Conservation (phyloP, 2,113 vertebrate genomes). For the Hiodon alosoides region DNA sequence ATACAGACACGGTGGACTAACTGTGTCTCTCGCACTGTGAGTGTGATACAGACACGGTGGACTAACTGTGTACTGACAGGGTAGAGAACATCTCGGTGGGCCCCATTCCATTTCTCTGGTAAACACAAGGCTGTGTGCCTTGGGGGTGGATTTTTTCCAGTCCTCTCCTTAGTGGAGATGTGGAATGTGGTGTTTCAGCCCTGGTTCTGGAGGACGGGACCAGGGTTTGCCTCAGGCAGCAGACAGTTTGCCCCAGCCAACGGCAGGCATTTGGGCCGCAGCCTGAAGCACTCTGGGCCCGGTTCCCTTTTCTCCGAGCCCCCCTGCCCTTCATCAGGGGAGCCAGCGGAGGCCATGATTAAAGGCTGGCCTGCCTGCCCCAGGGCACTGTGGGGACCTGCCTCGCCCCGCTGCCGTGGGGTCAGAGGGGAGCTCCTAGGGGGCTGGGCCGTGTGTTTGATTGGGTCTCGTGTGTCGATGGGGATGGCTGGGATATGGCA, state of each 20-base stretch:
- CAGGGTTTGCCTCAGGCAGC: background rate
- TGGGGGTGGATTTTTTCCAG: background rate
- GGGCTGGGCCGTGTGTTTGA: conserved; percentile 44
- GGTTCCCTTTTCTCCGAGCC: conserved; percentile 40
- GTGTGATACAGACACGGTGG: no score
- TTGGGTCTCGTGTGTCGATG: conserved; percentile 40
- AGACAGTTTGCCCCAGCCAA: conserved; percentile 27
- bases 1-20: no score
- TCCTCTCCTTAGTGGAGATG: background rate
- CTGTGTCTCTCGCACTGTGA: no score
- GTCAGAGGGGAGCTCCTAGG: conserved; percentile 27
- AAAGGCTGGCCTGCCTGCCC: conserved; percentile 54
- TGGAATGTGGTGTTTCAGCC: conserved; percentile 21
- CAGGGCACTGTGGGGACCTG: conserved; percentile 38
- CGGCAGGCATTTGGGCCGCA: conserved; percentile 52
- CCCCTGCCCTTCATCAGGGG: conserved; percentile 63
- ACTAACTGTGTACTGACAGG: background rate
- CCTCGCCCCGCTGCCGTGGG: background rate
- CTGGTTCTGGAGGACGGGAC: conserved; percentile 23
- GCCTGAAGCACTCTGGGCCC: conserved; percentile 48
- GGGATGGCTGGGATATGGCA: conserved; percentile 7
- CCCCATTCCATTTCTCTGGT: no score
- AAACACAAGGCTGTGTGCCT: no score
- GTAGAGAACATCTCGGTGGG: background rate
- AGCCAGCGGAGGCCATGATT: conserved; percentile 62